These are phyloP conservation scores for Cyanoderma ruficeps DNA, from an alignment of 2,113 vertebrate genomes.

Conservation along the genomic window DNA sequence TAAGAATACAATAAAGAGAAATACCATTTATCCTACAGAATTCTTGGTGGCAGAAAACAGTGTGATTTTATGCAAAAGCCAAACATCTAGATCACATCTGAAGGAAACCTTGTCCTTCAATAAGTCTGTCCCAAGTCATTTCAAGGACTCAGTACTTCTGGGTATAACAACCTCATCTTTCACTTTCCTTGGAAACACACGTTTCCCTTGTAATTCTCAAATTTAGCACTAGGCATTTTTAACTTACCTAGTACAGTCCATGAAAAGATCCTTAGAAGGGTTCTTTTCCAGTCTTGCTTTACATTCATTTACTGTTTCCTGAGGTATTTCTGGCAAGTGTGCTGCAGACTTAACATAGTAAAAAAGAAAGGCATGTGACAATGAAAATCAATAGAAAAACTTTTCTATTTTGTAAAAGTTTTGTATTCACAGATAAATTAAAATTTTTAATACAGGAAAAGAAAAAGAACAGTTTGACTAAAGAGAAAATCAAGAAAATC, in stretches of 20 bases:
- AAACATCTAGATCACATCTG: neutral
- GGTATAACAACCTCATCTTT: neutral
- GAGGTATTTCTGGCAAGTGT: constrained; percentile 83
- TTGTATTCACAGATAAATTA: neutral
- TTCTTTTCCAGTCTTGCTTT: constrained; percentile 79
- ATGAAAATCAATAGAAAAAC: neutral
- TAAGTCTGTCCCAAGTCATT: neutral
- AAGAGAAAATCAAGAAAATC: neutral
- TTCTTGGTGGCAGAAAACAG: neutral
- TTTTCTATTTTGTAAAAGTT: neutral
- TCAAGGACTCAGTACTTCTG: neutral
- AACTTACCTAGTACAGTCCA: constrained; percentile 85
- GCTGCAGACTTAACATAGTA: constrained; percentile 65
- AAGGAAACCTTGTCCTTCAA: neutral
- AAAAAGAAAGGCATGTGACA: neutral
- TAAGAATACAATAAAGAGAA: neutral
- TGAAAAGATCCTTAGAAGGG: constrained; percentile 85
- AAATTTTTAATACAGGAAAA: neutral
- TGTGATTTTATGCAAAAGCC: neutral
- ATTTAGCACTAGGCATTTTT: neutral
- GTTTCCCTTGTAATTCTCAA: neutral
- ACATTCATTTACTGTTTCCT: constrained; percentile 77
- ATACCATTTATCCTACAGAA: neutral
- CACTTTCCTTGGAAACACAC: neutral
- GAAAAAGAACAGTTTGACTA: neutral